Conservation (phyloP, 2,113 vertebrate genomes). For the Pangasianodon gigas region DNA sequence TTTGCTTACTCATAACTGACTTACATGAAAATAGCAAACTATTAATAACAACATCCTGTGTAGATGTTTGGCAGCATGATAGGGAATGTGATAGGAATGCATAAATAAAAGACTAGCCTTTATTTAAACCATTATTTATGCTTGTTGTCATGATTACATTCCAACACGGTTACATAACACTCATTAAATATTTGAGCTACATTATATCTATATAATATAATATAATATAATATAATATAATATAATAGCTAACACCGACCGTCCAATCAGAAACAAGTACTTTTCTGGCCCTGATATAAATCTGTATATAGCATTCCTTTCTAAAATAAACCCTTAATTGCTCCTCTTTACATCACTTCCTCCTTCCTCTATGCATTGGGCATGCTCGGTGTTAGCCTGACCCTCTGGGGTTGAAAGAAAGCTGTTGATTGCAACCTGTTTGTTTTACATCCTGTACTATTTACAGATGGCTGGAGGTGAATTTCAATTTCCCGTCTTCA, state of each 20-base stretch:
- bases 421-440: slow-evolving; percentile 22
- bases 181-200: not conserved
- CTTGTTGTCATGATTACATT: not conserved
- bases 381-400: slow-evolving; percentile 53
- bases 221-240: not conserved
- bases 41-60: not conserved
- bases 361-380: slow-evolving; percentile 34
- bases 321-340: slow-evolving; percentile 28
- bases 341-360: slow-evolving; percentile 51
- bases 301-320: slow-evolving; percentile 36
- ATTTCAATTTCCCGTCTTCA: slow-evolving; percentile 27
- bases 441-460: slow-evolving; percentile 40
- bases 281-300: not conserved
- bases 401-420: slow-evolving; percentile 32
- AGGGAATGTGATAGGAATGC: not conserved
- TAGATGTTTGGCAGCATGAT: not conserved
- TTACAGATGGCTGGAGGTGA: slow-evolving; percentile 41
- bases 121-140: not conserved
- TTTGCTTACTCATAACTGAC: not conserved
- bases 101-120: not conserved
- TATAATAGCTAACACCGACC: not conserved
- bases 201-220: no score
- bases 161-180: not conserved
- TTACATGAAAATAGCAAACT: not conserved
- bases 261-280: not conserved